phyloP scores from a whole-genome alignment of 2,113 vertebrate genomes.

The Nannospalax galili region DNA sequence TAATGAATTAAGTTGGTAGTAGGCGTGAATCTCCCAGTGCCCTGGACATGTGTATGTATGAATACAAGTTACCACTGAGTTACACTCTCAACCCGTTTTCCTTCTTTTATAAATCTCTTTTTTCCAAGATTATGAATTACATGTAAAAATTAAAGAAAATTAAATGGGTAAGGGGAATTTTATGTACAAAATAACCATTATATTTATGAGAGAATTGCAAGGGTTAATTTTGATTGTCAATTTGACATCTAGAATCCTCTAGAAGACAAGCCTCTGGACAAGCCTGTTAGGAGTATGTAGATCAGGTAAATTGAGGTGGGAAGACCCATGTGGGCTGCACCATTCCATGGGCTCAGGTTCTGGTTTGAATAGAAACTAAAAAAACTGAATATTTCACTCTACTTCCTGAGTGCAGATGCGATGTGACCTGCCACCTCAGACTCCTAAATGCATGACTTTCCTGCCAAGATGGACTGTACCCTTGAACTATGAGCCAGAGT shows the following conservation, averaged over 20 bases:
- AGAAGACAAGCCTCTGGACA: not conserved
- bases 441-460: not conserved
- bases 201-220: not conserved
- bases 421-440: no score
- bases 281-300: not conserved
- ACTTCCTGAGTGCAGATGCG: not conserved
- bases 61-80: not conserved
- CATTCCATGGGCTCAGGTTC: no score
- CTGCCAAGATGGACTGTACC: not conserved
- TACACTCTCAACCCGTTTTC: not conserved
- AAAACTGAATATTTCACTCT: no score
- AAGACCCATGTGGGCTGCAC: no score
- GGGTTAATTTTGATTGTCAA: no score
- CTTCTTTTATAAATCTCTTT: slow-evolving; percentile 27
- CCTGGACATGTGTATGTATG: not conserved
- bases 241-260: not conserved
- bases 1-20: not conserved
- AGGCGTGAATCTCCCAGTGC: not conserved
- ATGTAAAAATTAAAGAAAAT: not conserved
- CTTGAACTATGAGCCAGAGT: not conserved
- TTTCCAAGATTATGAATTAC: not conserved
- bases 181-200: slow-evolving; percentile 19
- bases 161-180: not conserved
- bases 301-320: not conserved
- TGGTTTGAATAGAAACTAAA: not conserved